A percentile compares a stretch with the other conserved stretches of the same genome.
Evolutionary conservation across 1,140 invertebrate genomes (phyloP).

Genomic region (Cryptotermes secundus): DNA sequence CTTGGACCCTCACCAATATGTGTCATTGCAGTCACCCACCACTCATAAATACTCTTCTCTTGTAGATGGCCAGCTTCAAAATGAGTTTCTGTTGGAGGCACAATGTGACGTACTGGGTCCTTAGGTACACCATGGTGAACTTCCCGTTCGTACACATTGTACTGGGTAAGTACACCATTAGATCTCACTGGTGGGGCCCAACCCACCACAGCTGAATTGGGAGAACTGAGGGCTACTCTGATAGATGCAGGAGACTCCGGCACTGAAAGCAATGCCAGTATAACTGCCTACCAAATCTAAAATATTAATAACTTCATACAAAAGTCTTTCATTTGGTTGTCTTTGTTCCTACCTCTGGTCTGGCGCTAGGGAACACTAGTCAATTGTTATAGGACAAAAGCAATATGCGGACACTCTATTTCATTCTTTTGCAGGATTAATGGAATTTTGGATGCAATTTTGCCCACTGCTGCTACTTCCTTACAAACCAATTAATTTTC

Average conservation of each 20-base stretch:
- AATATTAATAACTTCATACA: too few relatives aligned
- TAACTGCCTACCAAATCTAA: neutral
- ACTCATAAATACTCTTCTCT: slow-evolving; percentile 45
- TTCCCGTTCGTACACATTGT: slow-evolving; percentile 47
- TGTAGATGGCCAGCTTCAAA: slow-evolving; percentile 45
- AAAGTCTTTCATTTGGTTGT: too few relatives aligned
- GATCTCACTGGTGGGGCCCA: slow-evolving; percentile 51
- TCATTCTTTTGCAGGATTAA: too few relatives aligned
- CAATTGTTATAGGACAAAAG: too few relatives aligned
- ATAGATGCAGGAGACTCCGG: slow-evolving; percentile 51
- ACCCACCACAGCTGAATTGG: slow-evolving; percentile 48
- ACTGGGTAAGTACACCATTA: slow-evolving; percentile 53
- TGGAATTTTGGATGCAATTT: too few relatives aligned
- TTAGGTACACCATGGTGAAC: slow-evolving; percentile 21
- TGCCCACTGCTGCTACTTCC: too few relatives aligned
- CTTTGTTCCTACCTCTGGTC: too few relatives aligned
- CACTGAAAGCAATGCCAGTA: slow-evolving; percentile 40
- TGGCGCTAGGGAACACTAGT: too few relatives aligned
- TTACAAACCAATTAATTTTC: too few relatives aligned
- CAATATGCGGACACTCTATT: too few relatives aligned
- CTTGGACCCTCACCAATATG: slow-evolving; percentile 47
- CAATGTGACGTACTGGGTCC: slow-evolving; percentile 21
- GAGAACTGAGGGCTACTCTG: slow-evolving; percentile 50
- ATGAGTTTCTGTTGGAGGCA: slow-evolving; percentile 36
- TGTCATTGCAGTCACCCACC: slow-evolving; percentile 51